A percentile compares a stretch with the other conserved stretches of the same genome.
These are phyloP conservation scores for Callithrix jacchus DNA, from an alignment of 2,113 vertebrate species.

Conservation along the genomic window DNA sequence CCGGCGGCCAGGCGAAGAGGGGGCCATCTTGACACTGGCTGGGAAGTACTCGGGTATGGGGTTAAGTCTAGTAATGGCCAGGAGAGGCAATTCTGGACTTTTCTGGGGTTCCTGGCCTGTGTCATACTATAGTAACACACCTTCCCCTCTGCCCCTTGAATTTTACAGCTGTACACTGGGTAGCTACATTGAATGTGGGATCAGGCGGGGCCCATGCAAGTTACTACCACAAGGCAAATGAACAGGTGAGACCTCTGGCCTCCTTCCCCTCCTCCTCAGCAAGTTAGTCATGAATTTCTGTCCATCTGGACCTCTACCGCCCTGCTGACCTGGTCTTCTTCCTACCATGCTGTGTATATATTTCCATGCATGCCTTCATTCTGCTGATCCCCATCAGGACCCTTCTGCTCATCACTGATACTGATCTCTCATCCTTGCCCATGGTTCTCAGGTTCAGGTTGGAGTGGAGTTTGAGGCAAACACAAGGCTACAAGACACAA, in stretches of 20 bases:
- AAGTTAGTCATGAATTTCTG: neutral
- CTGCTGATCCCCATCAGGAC: neutral
- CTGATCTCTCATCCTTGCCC: neutral
- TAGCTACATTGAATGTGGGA: slow-evolving; percentile 93
- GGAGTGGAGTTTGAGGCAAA: slow-evolving; percentile 98
- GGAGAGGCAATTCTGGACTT: neutral
- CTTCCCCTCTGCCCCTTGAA: neutral
- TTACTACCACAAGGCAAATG: slow-evolving; percentile 96
- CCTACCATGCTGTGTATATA: rapidly evolving
- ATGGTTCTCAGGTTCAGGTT: slow-evolving; percentile 89
- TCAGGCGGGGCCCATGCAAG: slow-evolving; percentile 96
- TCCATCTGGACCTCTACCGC: neutral
- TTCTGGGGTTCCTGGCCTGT: neutral
- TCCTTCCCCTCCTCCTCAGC: rapidly evolving
- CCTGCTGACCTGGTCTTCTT: neutral
- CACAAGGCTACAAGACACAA: slow-evolving; percentile 95
- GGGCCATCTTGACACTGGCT: slow-evolving; percentile 94
- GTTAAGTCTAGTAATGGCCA: neutral
- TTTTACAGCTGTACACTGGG: slow-evolving; percentile 91
- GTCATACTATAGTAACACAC: neutral
- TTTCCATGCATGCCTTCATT: neutral
- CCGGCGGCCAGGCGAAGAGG: slow-evolving; percentile 93
- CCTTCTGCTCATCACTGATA: neutral
- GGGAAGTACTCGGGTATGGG: slow-evolving; percentile 92
- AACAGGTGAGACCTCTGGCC: slow-evolving; percentile 86